Evolutionary conservation across 23 tunicate genomes (phyloP), one percentile per base, ranked within the genome.

Genomic region (Ascidia mentula): DNA sequence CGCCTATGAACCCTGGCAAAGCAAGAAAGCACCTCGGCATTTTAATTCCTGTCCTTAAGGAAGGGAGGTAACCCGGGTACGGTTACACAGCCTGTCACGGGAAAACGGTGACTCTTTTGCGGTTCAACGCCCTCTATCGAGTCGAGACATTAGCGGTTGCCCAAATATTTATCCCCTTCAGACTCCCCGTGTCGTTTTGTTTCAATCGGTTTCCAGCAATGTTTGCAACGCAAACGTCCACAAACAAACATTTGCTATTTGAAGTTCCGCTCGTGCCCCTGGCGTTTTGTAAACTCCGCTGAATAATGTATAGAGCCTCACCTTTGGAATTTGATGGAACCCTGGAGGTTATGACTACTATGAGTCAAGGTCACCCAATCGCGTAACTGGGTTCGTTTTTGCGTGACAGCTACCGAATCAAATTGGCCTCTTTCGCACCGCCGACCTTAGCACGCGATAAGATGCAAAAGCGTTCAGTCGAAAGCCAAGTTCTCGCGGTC

Each of bases 101-200:
- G 65, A 53, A 53, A 53, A 53, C 65, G 22, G 65, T 53, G 65
- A 53, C 65, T 53, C 24, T 53, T 53, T 53, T 28, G 65, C 65
- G 65, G 65, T 26, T 53, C 65, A 53, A 28, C 13, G 65, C 65
- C 22, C 28, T 26, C 28, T 20, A 53, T 53, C 65, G 22, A 26
- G 65, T 9, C 65, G 24, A 53, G 65, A 53, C 65, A 53, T 5
- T 20, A 53, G 13, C 65, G 65, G 12, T 9, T 53, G 65, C 65
- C 7, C 65, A 53, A 53, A 53, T 53, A 53, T 53, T 53, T 53
- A 53, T 53, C 65, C 28, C 65, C 65, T 20, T 28, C 65, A 26
- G 22, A 28, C 65, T 20, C 65, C 65, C 65, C 13, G 13, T 53
- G 65, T 53, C 65, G 65, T 53, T 53, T 26, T 28, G 65, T 28